These are phyloP conservation scores for Pachydiplax longipennis DNA, from an alignment of 2,888 invertebrate genomes.

Conservation along the genomic window DNA sequence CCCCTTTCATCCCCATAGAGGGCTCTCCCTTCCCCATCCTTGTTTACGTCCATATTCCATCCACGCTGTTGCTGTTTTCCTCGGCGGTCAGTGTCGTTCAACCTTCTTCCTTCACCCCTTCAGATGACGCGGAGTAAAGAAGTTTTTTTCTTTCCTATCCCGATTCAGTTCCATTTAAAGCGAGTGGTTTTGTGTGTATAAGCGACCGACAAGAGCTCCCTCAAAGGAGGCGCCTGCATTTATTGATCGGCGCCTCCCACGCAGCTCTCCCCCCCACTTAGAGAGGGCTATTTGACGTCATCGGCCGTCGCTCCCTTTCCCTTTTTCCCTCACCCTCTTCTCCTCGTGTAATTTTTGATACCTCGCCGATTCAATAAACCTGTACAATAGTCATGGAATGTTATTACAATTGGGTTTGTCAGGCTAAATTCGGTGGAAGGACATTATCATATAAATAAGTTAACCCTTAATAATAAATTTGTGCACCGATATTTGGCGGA, in stretches of 20 bases:
- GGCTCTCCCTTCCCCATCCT: neutral
- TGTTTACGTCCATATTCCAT: neutral
- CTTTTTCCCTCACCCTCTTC: neutral
- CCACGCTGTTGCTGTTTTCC: neutral
- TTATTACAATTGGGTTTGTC: neutral
- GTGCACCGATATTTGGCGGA: too few species aligned
- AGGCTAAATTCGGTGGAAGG: too few species aligned
- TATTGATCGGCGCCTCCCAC: neutral
- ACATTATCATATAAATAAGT: too few species aligned
- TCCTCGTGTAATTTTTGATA: neutral
- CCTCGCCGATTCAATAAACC: neutral
- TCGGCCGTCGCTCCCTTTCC: neutral
- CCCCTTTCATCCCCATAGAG: neutral
- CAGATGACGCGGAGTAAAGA: neutral
- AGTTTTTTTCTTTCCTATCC: neutral
- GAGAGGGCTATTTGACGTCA: neutral
- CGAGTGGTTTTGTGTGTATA: neutral
- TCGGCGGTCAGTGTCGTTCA: neutral
- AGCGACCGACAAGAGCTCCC: neutral
- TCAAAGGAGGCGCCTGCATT: neutral
- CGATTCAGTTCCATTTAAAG: neutral
- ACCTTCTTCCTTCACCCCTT: neutral
- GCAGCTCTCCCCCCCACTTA: neutral
- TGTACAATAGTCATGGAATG: neutral
- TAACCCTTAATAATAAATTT: too few species aligned